Evolutionary conservation across 2,113 vertebrate species (phyloP), one percentile per base, ranked within the genome.

Genomic region (Pica pica): DNA sequence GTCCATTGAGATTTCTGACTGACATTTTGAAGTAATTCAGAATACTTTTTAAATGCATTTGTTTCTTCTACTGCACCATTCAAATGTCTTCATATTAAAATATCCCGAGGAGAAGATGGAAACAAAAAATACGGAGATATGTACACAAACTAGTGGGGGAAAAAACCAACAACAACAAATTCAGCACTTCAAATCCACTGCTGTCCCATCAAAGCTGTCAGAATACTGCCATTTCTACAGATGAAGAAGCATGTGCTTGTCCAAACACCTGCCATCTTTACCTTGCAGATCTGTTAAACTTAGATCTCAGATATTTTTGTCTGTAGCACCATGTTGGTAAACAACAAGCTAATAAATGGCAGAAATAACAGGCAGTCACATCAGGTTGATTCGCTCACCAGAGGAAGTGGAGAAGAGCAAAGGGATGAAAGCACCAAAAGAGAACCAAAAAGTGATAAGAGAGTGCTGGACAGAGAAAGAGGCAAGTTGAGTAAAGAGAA

Each of bases 271-370:
- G 94, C 95, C 2, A 56, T 6, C 87, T 94, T 93, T 82, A 79
- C 88, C 89, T 96, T 87, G 93, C 86, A 97, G 92, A 93, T 96
- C 90, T 75, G 71, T 94, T 96, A 94, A 90, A 84, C 78, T 90
- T 84, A 61, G 53, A 68, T 94, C 16, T 94, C 94, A 90, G 83
- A 71, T 59, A 90, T 96, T 96, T 97, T 92, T 95, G 88, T 89
- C 85, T 75, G 67, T 90, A 95, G 95, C 92, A 95, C 89, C 60
- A 56, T 90, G 73, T 91, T 94, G 91, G 96, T 96, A 96, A 97
- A 95, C 91, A 96, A 95, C 69, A 93, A 96, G 94, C 91, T 91
- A 94, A 95, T 96, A 96, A 96, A 95, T 3, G 42, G 94, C 77
- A 98, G 56, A 94, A 95, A 94, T 87, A 96, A 95, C 20, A 85